Conservation (phyloP, 2,888 invertebrate species). For the Tubulanus polymorphus region DNA sequence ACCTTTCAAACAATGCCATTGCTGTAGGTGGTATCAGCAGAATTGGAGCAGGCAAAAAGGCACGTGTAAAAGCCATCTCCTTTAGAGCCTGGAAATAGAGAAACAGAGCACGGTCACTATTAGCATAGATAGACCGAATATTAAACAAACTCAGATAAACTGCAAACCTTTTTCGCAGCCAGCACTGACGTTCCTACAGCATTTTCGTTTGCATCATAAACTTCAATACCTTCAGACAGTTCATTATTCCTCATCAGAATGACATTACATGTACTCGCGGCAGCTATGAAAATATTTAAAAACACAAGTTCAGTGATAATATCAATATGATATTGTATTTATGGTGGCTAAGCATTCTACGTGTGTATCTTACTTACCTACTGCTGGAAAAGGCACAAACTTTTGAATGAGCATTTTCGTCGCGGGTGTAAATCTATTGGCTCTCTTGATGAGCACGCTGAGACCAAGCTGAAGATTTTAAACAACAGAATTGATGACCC, state of each 20-base stretch:
- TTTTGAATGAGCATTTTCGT: slow-evolving; percentile 53
- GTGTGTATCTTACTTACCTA: slow-evolving; percentile 52
- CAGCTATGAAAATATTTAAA: slow-evolving; percentile 43
- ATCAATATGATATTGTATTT: no score
- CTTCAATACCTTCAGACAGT: slow-evolving; percentile 54
- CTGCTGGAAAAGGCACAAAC: slow-evolving; percentile 55
- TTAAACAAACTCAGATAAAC: not conserved
- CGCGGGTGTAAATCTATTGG: slow-evolving; percentile 44
- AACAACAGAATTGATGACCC: no score
- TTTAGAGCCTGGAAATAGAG: slow-evolving; percentile 43
- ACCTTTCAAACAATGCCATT: slow-evolving; percentile 53
- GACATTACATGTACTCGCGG: slow-evolving; percentile 55
- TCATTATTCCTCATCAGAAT: slow-evolving; percentile 56
- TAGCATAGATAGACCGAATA: not conserved
- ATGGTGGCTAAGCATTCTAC: no score
- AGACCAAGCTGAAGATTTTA: slow-evolving; percentile 49
- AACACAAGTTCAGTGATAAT: no score
- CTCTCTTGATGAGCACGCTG: slow-evolving; percentile 43
- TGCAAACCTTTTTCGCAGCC: slow-evolving; percentile 56
- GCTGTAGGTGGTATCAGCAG: slow-evolving; percentile 51
- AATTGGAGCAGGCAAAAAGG: slow-evolving; percentile 52
- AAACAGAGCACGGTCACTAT: not conserved
- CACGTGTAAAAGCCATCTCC: slow-evolving; percentile 52
- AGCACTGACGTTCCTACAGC: slow-evolving; percentile 55
- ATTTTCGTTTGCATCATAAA: slow-evolving; percentile 50